A percentile compares a stretch with the other conserved stretches of the same genome.
phyloP scores from a whole-genome alignment of 2,888 invertebrate species.

The Nomada flava region DNA sequence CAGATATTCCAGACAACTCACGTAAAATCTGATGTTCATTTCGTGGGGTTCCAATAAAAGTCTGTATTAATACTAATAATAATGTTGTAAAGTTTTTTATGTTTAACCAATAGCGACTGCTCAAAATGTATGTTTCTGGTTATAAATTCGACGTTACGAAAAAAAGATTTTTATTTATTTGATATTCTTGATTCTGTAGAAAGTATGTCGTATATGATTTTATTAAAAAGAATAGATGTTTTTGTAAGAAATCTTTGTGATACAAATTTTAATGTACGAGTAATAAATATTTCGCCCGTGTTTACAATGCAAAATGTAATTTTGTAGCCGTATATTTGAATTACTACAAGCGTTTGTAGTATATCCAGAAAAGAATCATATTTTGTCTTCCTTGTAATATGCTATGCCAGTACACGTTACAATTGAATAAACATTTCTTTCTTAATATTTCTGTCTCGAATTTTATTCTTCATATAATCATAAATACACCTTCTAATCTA shows the following conservation, averaged over 20 bases:
- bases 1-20: not conserved
- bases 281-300: too few species aligned
- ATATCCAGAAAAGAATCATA: too few species aligned
- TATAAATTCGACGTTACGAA: constrained; percentile 24
- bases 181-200: not conserved
- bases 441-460: too few species aligned
- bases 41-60: constrained; percentile 21
- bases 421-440: too few species aligned
- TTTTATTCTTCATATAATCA: too few species aligned
- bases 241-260: constrained; percentile 2
- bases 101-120: constrained; percentile 30
- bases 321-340: too few species aligned
- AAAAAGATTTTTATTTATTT: constrained; percentile 26
- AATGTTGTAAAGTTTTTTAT: constrained; percentile 23
- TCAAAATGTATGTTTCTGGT: constrained; percentile 9
- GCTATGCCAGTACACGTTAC: too few species aligned
- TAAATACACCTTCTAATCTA: too few species aligned
- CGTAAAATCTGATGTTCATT: constrained; percentile 17
- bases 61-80: constrained; percentile 22
- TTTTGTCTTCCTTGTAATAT: too few species aligned
- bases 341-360: too few species aligned
- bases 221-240: not conserved
- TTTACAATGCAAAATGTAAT: too few species aligned
- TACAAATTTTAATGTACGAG: too few species aligned
- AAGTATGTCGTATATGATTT: constrained; percentile 2